Percentiles rank a stretch among this genome's conserved stretches.
These are phyloP conservation scores for Sphyrna mokarran DNA, from an alignment of 2,113 vertebrate genomes.

Conservation along the genomic window DNA sequence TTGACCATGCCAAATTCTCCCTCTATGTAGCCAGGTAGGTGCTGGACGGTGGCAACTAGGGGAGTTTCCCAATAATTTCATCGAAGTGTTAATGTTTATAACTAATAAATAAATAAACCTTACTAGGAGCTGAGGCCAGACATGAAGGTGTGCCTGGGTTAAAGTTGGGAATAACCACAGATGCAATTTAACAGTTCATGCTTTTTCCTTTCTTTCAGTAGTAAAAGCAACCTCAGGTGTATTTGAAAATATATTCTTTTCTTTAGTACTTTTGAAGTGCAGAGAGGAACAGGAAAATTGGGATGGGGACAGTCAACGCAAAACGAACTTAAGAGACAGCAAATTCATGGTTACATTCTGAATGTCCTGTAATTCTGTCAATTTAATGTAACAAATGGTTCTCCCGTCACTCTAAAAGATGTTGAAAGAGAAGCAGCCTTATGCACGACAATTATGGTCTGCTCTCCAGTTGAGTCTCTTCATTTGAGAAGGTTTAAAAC, in stretches of 20 bases:
- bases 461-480: neutral
- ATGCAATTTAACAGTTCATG: neutral
- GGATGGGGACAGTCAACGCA: too few species aligned
- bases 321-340: neutral
- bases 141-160: neutral
- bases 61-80: too few species aligned
- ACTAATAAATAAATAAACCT: too few species aligned
- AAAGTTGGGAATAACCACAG: neutral
- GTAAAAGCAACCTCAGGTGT: neutral
- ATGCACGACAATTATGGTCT: neutral
- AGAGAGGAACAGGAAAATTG: neutral
- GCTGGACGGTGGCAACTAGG: too few species aligned
- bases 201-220: neutral
- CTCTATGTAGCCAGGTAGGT: too few species aligned
- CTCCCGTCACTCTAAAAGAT: neutral
- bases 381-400: neutral
- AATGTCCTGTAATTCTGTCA: neutral
- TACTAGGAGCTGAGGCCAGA: neutral
- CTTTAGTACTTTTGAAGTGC: neutral
- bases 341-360: neutral
- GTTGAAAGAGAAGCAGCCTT: neutral
- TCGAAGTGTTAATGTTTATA: too few species aligned
- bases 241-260: neutral
- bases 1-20: too few species aligned
- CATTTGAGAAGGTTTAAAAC: neutral